Conservation (phyloP, 2,113 vertebrate species). For the Coryphaenoides rupestris region DNA sequence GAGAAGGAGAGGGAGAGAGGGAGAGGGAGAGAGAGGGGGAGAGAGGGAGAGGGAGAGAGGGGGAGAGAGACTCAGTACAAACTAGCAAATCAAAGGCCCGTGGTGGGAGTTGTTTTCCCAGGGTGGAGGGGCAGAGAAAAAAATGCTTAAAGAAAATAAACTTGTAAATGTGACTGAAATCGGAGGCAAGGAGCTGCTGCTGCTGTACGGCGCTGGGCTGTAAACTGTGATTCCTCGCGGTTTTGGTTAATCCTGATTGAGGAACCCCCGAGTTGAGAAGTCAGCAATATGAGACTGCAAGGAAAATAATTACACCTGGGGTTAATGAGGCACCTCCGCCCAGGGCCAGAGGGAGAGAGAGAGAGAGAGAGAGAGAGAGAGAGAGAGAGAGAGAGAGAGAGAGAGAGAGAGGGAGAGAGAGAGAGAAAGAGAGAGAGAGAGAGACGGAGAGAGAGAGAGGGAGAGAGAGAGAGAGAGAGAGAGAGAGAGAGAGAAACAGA, state of each 20-base stretch:
- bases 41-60: constrained; percentile 7
- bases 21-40: not conserved
- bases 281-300: constrained; percentile 76
- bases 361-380: not conserved
- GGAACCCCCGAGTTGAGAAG: constrained; percentile 72
- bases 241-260: constrained; percentile 75
- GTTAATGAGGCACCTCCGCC: constrained; percentile 70
- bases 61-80: not conserved
- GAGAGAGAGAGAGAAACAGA: constrained; percentile 17
- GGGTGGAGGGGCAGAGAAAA: constrained; percentile 45
- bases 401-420: too few species aligned
- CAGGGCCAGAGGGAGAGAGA: constrained; percentile 33
- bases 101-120: constrained; percentile 64
- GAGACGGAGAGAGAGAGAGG: constrained; percentile 15
- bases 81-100: constrained; percentile 45
- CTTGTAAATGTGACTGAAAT: constrained; percentile 75
- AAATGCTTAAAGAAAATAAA: constrained; percentile 64
- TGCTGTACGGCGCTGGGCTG: constrained; percentile 62
- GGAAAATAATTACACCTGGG: constrained; percentile 70
- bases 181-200: constrained; percentile 71
- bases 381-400: constrained; percentile 1
- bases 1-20: too few species aligned
- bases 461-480: constrained; percentile 20
- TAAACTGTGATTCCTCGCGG: constrained; percentile 72
- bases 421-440: constrained; percentile 15